A percentile compares a stretch with the other conserved stretches of the same genome.
phyloP scores from a whole-genome alignment of 2,888 invertebrate species.

The Eupithecia pulchellata region DNA sequence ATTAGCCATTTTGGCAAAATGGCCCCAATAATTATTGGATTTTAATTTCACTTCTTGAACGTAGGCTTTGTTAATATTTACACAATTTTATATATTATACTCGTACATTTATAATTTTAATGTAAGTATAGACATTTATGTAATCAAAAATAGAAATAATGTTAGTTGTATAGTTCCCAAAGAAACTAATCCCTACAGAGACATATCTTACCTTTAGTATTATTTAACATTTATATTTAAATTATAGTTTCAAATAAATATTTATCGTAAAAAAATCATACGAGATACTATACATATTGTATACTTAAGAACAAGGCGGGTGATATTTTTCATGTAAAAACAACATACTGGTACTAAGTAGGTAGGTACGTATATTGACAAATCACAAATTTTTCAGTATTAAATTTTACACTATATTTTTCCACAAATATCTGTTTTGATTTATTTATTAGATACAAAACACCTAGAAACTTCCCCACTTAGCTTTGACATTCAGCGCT shows the following conservation, averaged over 20 bases:
- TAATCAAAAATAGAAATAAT: no score
- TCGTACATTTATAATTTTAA: background rate
- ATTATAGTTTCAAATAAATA: background rate
- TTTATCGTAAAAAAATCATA: background rate
- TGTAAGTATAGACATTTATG: no score
- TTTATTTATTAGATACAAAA: background rate
- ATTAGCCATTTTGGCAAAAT: background rate
- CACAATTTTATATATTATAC: background rate
- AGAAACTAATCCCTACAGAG: background rate
- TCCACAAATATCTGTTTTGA: background rate
- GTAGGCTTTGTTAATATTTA: background rate
- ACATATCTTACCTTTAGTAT: background rate
- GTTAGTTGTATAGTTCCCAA: background rate
- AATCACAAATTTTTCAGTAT: slow-evolving; percentile 4
- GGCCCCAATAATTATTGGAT: background rate
- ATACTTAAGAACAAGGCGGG: background rate
- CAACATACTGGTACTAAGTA: no score
- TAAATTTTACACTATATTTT: background rate
- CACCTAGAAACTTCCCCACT: background rate
- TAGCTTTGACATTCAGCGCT: slow-evolving; percentile 12
- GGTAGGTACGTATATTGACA: background rate
- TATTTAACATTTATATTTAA: background rate
- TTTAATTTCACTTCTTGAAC: background rate
- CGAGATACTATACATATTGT: no score
- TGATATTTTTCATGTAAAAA: no score